A percentile compares a stretch with the other conserved stretches of the same genome.
Evolutionary conservation across 2,888 invertebrate genomes (phyloP).

Genomic region (Pterobdella sp.): DNA sequence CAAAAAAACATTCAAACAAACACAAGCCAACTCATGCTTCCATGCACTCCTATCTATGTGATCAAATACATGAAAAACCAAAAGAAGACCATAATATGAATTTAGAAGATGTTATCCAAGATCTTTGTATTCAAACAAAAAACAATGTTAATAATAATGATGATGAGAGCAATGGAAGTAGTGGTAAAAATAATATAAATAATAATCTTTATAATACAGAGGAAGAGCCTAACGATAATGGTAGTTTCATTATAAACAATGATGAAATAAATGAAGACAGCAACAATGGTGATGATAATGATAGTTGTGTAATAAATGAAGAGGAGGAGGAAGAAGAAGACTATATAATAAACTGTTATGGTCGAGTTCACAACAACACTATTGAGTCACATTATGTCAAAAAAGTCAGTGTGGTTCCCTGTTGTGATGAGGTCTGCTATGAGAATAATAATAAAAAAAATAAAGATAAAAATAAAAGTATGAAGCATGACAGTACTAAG

Average conservation of each 20-base stretch:
- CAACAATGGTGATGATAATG: not conserved
- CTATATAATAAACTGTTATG: not conserved
- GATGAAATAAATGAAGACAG: not conserved
- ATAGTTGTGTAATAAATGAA: not conserved
- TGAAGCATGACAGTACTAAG: too few species aligned
- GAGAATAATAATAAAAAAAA: not conserved
- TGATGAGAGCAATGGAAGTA: not conserved
- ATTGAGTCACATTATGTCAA: not conserved
- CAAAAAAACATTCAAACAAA: too few species aligned
- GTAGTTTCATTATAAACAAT: not conserved
- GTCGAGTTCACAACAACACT: not conserved
- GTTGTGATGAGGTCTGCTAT: not conserved
- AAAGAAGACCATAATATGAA: not conserved
- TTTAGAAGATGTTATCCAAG: not conserved
- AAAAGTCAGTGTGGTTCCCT: not conserved
- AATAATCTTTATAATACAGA: not conserved
- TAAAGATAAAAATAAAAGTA: not conserved
- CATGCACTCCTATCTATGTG: too few species aligned
- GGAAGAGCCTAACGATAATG: not conserved
- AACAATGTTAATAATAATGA: not conserved
- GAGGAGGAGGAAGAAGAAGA: not conserved
- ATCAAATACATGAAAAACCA: too few species aligned
- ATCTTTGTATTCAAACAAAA: not conserved
- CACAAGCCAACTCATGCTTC: too few species aligned
- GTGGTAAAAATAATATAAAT: not conserved